Evolutionary conservation across 2,113 vertebrate genomes (phyloP), one percentile per base, ranked within the genome.

Genomic region (Sturnira hondurensis): DNA sequence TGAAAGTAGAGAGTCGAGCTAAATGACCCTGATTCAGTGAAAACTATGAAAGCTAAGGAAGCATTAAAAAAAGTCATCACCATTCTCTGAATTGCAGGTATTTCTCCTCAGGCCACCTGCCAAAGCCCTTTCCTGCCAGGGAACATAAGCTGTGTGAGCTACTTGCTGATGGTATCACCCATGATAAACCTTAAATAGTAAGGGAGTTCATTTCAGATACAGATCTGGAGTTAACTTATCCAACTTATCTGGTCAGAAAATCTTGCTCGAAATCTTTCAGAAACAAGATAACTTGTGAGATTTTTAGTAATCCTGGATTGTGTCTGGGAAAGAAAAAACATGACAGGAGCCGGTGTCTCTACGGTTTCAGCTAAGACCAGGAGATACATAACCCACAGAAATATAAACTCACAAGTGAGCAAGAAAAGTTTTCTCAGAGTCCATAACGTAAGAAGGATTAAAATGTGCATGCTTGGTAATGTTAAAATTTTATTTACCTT

Each of bases 281-380:
- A 95, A 97, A 88, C 96, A 97, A 95, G 97, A 97, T 97, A 82
- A 67, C 85, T 96, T 94, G 54, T 74, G 67, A 94, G 95, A 96
- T 97, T 97, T 95, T 95, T 91, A 26, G 54, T 92, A 97, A 97
- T 93, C 90, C 33, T 54, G 38, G 68, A 78, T 43, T 90, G 52
- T 88, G 54, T 85, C 77, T 70, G 24, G 41, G 61, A 24, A 31
- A 89, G n/a, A n/a, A 58, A 96, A 94, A 95, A 96, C 88, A 54
- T 93, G 88, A 82, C 85, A 78, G 12, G 65, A 86, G 6, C 58
- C 77, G 41, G n/a, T 92, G 84, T 96, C 74, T 94, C n/a, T 89
- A 38, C 5, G 36, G 36, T 73, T 96, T 97, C 71, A 74, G 38
- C 28, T 58, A 70, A 92, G 38, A 82, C 12, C 26, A 74, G 16